Conservation (phyloP, 1,140 invertebrate species). For the Lepidostoma basale region DNA sequence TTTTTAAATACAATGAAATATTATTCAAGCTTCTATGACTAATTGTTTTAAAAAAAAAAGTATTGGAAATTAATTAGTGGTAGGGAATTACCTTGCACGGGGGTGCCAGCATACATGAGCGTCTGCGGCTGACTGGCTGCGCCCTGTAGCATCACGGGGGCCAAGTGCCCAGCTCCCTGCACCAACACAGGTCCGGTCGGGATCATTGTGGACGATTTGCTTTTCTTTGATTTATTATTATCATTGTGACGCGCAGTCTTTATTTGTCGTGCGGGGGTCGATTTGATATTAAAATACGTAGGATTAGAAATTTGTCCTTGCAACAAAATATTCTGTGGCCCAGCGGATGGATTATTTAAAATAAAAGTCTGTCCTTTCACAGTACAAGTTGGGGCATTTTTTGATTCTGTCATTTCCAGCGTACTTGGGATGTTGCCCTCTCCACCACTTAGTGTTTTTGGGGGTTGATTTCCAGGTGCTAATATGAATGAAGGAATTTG, state of each 20-base stretch:
- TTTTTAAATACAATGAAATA: too few species aligned
- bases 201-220: too few species aligned
- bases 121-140: constrained; percentile 52
- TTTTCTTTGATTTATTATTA: too few species aligned
- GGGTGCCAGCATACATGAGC: constrained; percentile 65
- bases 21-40: too few species aligned
- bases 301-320: constrained; percentile 24
- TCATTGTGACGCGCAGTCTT: background rate
- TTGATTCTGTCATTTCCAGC: too few species aligned
- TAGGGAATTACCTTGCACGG: constrained; percentile 52
- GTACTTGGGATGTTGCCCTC: too few species aligned
- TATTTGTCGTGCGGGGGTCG: constrained; percentile 16
- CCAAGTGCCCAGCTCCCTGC: too few species aligned
- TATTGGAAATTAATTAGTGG: background rate
- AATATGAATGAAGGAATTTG: background rate
- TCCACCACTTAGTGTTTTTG: too few species aligned
- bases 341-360: background rate
- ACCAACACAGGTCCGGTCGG: too few species aligned
- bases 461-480: background rate
- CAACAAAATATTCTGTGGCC: constrained; percentile 26
- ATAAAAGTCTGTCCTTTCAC: background rate
- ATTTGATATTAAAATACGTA: constrained; percentile 35
- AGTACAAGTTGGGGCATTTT: too few species aligned
- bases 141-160: constrained; percentile 55
- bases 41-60: background rate